phyloP scores from a whole-genome alignment of 1,140 invertebrate species.

The Drosophila kohkoa region DNA sequence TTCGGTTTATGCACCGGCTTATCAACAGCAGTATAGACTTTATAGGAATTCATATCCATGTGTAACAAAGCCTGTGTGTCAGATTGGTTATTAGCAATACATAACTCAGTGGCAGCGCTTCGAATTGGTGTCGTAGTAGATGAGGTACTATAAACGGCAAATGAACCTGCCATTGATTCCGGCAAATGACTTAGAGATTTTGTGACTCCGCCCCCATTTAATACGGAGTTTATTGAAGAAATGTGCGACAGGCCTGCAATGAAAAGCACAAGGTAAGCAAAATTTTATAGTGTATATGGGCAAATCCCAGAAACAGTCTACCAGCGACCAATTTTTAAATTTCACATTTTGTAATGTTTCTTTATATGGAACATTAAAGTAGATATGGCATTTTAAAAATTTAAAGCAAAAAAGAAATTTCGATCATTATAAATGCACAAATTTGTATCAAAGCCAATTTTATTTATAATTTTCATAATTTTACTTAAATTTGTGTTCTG shows the following conservation, averaged over 20 bases:
- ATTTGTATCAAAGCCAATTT: too few species aligned
- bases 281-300: too few species aligned
- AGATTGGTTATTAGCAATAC: not conserved
- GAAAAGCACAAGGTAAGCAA: not conserved
- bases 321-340: too few species aligned
- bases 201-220: slow-evolving; percentile 17
- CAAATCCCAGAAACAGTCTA: too few species aligned
- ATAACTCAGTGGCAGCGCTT: slow-evolving; percentile 6
- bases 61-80: slow-evolving; percentile 19
- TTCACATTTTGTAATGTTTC: too few species aligned
- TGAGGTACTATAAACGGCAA: slow-evolving; percentile 31
- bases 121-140: slow-evolving; percentile 49
- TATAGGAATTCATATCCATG: slow-evolving; percentile 34
- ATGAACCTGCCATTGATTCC: slow-evolving; percentile 36
- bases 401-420: too few species aligned
- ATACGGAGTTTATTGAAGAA: slow-evolving; percentile 19
- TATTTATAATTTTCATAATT: too few species aligned
- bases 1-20: slow-evolving; percentile 27
- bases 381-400: too few species aligned
- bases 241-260: slow-evolving; percentile 36
- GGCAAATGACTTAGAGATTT: slow-evolving; percentile 51
- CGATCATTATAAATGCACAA: too few species aligned
- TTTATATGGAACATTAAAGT: too few species aligned
- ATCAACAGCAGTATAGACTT: slow-evolving; percentile 24
- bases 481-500: too few species aligned